phyloP scores from a whole-genome alignment of 2,888 invertebrate genomes.

The Autographa gamma region DNA sequence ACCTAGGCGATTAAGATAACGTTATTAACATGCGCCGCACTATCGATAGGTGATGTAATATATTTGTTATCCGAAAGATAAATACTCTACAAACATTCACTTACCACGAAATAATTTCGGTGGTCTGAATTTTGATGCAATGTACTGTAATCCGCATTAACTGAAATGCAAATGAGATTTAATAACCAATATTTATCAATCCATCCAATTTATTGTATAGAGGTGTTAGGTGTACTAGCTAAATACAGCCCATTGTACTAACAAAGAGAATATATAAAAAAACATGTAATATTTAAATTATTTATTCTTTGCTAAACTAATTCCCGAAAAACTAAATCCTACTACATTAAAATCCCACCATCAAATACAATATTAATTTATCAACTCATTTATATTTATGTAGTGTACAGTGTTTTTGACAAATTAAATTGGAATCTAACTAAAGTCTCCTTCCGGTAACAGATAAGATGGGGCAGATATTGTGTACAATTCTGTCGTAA shows the following conservation, averaged over 20 bases:
- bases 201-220: background rate
- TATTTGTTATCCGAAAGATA: background rate
- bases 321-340: background rate
- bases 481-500: constrained; percentile 2
- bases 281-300: background rate
- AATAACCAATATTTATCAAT: background rate
- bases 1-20: constrained; percentile 10
- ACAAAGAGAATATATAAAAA: background rate
- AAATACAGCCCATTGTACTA: background rate
- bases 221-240: background rate
- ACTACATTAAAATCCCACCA: background rate
- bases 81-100: background rate
- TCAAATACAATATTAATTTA: background rate
- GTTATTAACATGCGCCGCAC: background rate
- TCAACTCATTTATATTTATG: background rate
- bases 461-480: constrained; percentile 9
- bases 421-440: constrained; percentile 4
- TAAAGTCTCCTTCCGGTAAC: background rate
- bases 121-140: background rate
- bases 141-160: background rate
- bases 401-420: constrained; percentile 2
- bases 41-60: background rate
- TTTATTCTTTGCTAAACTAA: background rate
- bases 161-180: background rate
- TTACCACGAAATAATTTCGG: background rate